phyloP scores from a whole-genome alignment of 2,797 vertebrate species.

The Saxicola maurus region DNA sequence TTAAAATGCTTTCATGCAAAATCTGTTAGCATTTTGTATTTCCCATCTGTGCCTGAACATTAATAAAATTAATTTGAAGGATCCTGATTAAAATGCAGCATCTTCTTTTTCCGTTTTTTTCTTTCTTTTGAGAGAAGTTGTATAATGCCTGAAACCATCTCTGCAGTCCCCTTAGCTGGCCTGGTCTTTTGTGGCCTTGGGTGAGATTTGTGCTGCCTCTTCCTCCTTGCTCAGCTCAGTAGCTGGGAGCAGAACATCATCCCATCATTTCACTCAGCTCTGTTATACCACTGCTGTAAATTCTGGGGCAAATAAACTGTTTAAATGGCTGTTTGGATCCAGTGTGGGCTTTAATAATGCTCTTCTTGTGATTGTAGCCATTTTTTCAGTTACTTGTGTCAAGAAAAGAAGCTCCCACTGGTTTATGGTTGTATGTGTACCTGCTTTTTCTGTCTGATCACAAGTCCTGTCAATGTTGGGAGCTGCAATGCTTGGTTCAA shows the following conservation, averaged over 20 bases:
- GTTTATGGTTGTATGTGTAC: not conserved
- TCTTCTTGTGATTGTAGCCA: constrained; percentile 20
- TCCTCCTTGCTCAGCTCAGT: not conserved
- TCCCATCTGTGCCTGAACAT: constrained; percentile 18
- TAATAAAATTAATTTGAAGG: constrained; percentile 1
- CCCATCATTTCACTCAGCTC: not conserved
- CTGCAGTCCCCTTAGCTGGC: not conserved
- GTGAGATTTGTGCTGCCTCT: not conserved
- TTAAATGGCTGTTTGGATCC: constrained; percentile 24
- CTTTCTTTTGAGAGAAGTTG: not conserved
- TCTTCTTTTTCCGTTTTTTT: not conserved
- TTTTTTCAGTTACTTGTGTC: constrained; percentile 36
- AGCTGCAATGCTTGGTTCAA: not conserved
- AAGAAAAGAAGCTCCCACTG: not conserved
- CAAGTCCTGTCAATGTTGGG: not conserved
- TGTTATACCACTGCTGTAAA: not conserved
- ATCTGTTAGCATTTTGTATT: not conserved
- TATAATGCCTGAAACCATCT: not conserved
- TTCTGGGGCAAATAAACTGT: not conserved
- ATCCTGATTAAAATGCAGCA: constrained; percentile 20
- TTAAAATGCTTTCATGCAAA: not conserved
- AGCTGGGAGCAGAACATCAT: not conserved
- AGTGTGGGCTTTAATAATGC: constrained; percentile 30
- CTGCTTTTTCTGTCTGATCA: not conserved
- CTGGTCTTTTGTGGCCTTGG: not conserved